Evolutionary conservation across 1,140 invertebrate species (phyloP), one percentile per base, ranked within the genome.

Genomic region (Sinonovacula constricta): DNA sequence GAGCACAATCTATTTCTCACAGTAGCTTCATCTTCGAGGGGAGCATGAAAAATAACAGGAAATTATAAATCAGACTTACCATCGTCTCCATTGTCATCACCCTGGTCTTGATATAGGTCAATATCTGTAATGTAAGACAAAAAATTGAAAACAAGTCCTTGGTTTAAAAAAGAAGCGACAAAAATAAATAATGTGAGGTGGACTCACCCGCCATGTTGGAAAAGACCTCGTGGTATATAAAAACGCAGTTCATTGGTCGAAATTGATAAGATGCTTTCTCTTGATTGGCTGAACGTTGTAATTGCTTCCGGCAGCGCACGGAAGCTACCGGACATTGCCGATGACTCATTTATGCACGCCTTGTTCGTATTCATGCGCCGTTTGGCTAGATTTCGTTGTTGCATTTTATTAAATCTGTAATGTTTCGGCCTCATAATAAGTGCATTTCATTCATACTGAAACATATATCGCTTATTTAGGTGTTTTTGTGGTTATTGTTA

Each of bases 201-300:
- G 84, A 86, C 89, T 89, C 87, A 90, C 89, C 89, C 89, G 89
- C 89, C 89, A 90, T 90, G 83, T 89, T 90, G 89, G 85, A 88
- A 88, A 87, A 86, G 83, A 86, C 87, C 87, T 88, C 88, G 84
- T 86, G 85, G 83, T 87, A 81, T 88, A 76, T 80, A 79, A 88
- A 74, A 53, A 68, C 65, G 57, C 30, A 74, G 82, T 63, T 87
- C 82, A 89, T 90, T 90, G 88, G 88, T 76, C 70, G 72, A 72
- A 72, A 59, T 49, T 49, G 75, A 77, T 78, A 69, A 68, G 72
- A 68, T 80, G 59, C 66, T 74, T 68, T 77, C 51, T 69, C 83
- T 67, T 82, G 70, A 88, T 88, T 88, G 87, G 87, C 79, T 76
- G 53, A 68, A 53, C 51, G 66, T 67, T 68, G 81, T 84, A 85